Base-by-base conservation (phyloP, 2,888 invertebrate species). In the Pseudococcus jackbeardsleyi region DNA sequence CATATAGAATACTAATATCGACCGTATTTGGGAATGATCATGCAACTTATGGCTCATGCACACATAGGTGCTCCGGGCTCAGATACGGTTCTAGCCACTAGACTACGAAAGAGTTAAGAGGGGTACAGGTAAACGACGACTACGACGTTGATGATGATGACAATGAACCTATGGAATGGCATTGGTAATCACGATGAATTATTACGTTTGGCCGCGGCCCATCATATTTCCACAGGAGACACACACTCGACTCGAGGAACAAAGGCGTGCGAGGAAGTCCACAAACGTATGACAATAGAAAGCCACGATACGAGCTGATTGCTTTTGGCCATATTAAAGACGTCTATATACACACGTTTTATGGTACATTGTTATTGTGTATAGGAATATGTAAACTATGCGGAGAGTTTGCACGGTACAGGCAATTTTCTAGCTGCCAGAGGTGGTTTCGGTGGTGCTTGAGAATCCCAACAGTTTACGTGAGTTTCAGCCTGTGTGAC, bases 101-200 rank as follows among this genome's bases (percentile, higher is more conserved):
- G n/a, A n/a, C 54, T 17, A 54, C n/a, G 54, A n/a, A 54, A n/a
- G 54, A 54, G 54, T n/a, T n/a, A n/a, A 2, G 9, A 22, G 59
- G 59, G 59, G 59, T n/a, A 5, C n/a, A 59, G 64, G 72, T 33
- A 33, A 33, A 72, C 72, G 72, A 72, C 26, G 72, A 72, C 33
- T 15, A 72, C 17, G 39, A 33, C 17, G 72, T 15, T 17, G 72
- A 72, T 39, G 72, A 17, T 15, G 72, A 72, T 72, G 72, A 72
- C 72, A 72, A 72, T 72, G 72, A 72, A 72, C 72, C 72, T 72
- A 72, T 39, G 72, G 72, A 72, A 72, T 72, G 33, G 72, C 72
- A 72, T 33, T 39, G 72, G 72, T 72, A 72, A 72, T 72, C 72
- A 72, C 72, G 72, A 72, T 12, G 72, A 72, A 72, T 72, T 72